Conservation (phyloP, 2,113 vertebrate species). For the Antechinus stuartii region DNA sequence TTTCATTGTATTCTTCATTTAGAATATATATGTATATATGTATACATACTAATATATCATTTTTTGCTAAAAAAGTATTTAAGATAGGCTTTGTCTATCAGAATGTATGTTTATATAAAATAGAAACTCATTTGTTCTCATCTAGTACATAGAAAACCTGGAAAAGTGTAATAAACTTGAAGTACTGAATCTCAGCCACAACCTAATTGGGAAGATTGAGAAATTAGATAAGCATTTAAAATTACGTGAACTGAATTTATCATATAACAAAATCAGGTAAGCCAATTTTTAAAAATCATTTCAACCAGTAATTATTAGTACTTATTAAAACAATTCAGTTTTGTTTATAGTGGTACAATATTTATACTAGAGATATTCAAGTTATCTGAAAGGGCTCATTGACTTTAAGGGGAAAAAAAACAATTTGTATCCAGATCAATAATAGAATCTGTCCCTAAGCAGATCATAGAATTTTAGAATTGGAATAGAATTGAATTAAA, state of each 20-base stretch:
- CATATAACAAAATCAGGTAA: slow-evolving; percentile 90
- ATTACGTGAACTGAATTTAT: slow-evolving; percentile 89
- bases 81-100: neutral
- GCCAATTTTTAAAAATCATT: slow-evolving; percentile 38
- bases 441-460: neutral
- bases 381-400: slow-evolving; percentile 4
- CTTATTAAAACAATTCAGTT: neutral
- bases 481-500: neutral
- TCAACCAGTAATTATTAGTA: neutral
- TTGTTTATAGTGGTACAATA: neutral
- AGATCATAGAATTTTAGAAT: neutral
- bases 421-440: slow-evolving; percentile 12
- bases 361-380: neutral
- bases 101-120: slow-evolving; percentile 48
- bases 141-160: slow-evolving; percentile 92
- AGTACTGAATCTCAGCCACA: slow-evolving; percentile 88
- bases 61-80: neutral
- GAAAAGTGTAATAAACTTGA: slow-evolving; percentile 89
- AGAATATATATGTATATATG: neutral
- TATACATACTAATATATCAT: neutral
- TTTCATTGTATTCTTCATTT: neutral
- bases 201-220: slow-evolving; percentile 90
- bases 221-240: slow-evolving; percentile 87
- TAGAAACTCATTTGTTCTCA: slow-evolving; percentile 66
- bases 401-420: neutral